A percentile compares a stretch with the other conserved stretches of the same genome.
Evolutionary conservation across 2,888 invertebrate species (phyloP).

Genomic region (Zelleria hepariella): DNA sequence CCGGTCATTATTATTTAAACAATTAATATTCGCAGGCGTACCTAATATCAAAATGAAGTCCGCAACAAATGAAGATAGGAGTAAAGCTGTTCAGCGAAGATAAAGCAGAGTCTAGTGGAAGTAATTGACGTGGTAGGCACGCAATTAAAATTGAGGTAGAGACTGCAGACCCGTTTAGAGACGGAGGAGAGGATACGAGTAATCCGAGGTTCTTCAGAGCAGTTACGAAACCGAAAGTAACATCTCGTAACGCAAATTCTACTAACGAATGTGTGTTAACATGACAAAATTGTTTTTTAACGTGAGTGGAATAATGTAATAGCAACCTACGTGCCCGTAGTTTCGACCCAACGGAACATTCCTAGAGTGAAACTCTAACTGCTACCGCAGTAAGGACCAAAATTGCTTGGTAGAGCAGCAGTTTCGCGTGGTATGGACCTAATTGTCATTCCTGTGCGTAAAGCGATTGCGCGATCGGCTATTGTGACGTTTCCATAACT

Average conservation of each 20-base stretch:
- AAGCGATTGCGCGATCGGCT: conserved; percentile 21
- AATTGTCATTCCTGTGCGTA: conserved; percentile 3
- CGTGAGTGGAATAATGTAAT: conserved; percentile 16
- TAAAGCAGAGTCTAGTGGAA: background rate
- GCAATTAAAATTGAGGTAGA: background rate
- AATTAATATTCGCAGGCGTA: background rate
- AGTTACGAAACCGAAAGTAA: conserved; percentile 5
- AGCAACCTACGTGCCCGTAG: background rate
- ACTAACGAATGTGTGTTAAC: conserved; percentile 27
- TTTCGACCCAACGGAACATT: background rate
- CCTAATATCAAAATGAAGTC: background rate
- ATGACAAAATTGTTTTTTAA: conserved; percentile 10
- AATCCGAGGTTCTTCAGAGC: background rate
- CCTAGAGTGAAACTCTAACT: background rate
- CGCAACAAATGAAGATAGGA: background rate
- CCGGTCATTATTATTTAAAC: background rate
- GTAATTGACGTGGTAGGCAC: background rate
- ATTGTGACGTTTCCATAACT: conserved; percentile 36
- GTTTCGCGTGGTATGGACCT: background rate
- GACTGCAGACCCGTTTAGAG: background rate
- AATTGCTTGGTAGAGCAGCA: background rate
- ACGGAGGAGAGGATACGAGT: background rate
- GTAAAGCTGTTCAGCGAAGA: background rate
- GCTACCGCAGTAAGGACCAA: background rate
- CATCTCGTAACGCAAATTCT: background rate